Evolutionary conservation across 2,113 vertebrate genomes (phyloP).

Genomic region (Tylochromis polylepis): DNA sequence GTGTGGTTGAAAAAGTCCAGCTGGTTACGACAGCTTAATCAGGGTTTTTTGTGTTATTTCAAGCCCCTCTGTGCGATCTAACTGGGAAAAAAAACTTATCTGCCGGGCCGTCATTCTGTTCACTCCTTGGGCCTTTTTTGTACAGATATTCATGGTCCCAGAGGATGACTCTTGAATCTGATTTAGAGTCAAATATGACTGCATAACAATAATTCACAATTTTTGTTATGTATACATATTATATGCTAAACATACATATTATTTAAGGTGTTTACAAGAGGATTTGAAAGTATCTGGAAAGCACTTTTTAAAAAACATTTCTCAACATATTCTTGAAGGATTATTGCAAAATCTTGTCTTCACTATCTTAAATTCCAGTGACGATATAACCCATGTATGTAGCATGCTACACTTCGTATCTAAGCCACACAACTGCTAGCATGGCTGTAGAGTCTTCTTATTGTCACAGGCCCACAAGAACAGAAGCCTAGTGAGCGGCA

Average conservation of each 20-base stretch:
- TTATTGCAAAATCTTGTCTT: too few species aligned
- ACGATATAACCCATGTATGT: too few species aligned
- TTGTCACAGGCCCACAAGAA: neutral
- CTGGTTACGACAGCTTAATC: neutral
- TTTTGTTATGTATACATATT: neutral
- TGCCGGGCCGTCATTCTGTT: rapidly evolving
- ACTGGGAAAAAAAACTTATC: neutral
- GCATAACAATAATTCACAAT: neutral
- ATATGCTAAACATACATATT: neutral
- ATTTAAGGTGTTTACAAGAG: neutral
- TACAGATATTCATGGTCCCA: neutral
- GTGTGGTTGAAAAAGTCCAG: neutral
- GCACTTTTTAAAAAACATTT: neutral
- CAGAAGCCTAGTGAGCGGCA: neutral
- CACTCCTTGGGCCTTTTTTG: neutral
- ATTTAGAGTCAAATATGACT: neutral
- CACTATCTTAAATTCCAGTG: too few species aligned
- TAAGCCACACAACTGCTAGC: neutral
- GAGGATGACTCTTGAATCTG: neutral
- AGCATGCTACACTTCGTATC: neutral
- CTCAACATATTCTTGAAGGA: too few species aligned
- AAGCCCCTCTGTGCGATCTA: neutral
- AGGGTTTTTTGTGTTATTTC: neutral
- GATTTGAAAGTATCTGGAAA: neutral
- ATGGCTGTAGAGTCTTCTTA: neutral